These are phyloP conservation scores for Petaurus breviceps DNA, from an alignment of 2,113 vertebrate genomes.

Conservation along the genomic window DNA sequence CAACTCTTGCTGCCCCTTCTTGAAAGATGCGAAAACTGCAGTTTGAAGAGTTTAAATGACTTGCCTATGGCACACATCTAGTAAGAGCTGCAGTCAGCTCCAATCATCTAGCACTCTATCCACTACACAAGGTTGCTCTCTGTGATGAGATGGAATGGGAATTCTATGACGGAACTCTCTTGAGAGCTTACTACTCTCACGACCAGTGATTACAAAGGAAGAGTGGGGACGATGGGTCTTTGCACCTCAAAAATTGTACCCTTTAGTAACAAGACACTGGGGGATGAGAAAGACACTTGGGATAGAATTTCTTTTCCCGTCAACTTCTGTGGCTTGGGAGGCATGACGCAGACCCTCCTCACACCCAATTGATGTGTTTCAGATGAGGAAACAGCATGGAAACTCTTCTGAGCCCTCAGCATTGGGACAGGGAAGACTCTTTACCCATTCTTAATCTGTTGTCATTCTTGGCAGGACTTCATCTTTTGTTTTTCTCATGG, in stretches of 20 bases:
- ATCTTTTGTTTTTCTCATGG: not conserved
- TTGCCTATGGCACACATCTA: not conserved
- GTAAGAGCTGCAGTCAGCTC: not conserved
- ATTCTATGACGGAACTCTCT: not conserved
- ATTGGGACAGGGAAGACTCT: not conserved
- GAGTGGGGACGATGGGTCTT: not conserved
- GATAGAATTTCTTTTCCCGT: not conserved
- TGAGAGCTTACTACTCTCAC: not conserved
- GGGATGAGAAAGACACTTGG: not conserved
- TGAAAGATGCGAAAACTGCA: not conserved
- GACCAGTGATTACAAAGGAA: not conserved
- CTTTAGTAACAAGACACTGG: not conserved
- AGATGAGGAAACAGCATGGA: not conserved
- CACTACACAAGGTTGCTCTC: not conserved
- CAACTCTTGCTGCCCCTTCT: not conserved
- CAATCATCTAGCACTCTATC: not conserved
- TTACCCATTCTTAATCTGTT: not conserved
- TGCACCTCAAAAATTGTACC: not conserved
- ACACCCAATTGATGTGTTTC: not conserved
- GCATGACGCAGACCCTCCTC: not conserved
- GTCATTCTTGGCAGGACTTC: not conserved
- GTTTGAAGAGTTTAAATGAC: not conserved
- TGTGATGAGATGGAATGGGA: not conserved
- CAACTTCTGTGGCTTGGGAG: conserved; percentile 24
- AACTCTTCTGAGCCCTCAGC: not conserved